Conservation (phyloP, 2,888 invertebrate genomes). For the Unio pictorum region DNA sequence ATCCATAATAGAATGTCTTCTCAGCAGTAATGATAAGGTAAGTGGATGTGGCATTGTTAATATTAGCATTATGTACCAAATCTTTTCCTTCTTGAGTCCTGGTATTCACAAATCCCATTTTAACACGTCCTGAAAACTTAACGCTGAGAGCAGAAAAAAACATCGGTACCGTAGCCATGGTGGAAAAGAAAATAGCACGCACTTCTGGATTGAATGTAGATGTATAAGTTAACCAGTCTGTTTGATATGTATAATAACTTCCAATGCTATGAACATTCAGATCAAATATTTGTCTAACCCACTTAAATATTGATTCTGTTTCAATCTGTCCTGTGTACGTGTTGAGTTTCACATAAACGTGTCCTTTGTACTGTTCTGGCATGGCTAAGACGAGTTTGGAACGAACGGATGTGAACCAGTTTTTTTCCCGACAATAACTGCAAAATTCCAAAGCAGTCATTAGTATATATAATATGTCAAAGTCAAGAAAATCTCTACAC, state of each 20-base stretch:
- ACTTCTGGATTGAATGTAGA: slow-evolving; percentile 55
- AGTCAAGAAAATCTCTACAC: too few relatives aligned
- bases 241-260: slow-evolving; percentile 59
- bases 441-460: slow-evolving; percentile 26
- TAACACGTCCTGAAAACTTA: slow-evolving; percentile 74
- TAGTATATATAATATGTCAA: too few relatives aligned
- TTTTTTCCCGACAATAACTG: slow-evolving; percentile 73
- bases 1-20: slow-evolving; percentile 70
- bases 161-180: slow-evolving; percentile 72
- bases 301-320: slow-evolving; percentile 70
- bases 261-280: slow-evolving; percentile 69
- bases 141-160: slow-evolving; percentile 75
- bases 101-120: slow-evolving; percentile 69
- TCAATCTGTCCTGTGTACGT: slow-evolving; percentile 67
- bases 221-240: slow-evolving; percentile 65
- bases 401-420: slow-evolving; percentile 70
- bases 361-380: slow-evolving; percentile 72
- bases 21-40: slow-evolving; percentile 73
- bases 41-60: slow-evolving; percentile 50
- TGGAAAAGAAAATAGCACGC: slow-evolving; percentile 72
- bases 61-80: slow-evolving; percentile 37
- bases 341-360: slow-evolving; percentile 72
- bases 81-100: slow-evolving; percentile 38
- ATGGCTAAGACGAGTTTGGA: slow-evolving; percentile 72
- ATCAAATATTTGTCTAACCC: slow-evolving; percentile 73